These are phyloP conservation scores for Ladona fulva DNA, from an alignment of 1,140 invertebrate genomes.

Conservation along the genomic window DNA sequence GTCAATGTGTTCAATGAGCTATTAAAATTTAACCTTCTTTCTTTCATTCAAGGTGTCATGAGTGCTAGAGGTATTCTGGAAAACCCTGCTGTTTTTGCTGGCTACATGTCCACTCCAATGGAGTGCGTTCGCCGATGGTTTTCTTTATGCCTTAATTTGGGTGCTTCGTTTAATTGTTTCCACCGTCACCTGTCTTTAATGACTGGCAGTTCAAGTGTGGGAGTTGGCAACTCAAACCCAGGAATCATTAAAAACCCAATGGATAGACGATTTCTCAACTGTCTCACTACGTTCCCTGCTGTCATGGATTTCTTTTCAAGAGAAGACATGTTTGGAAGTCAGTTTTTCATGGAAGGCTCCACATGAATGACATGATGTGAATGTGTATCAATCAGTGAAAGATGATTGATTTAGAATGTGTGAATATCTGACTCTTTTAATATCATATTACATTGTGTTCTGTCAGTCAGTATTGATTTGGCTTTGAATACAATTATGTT, in stretches of 20 bases:
- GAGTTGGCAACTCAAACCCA: not conserved
- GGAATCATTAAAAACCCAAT: not conserved
- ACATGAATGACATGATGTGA: too few relatives aligned
- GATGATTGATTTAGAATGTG: too few relatives aligned
- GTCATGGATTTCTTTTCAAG: not conserved
- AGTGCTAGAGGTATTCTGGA: conserved; percentile 76
- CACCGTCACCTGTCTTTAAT: conserved; percentile 93
- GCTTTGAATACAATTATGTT: too few relatives aligned
- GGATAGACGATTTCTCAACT: not conserved
- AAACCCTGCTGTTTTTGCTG: conserved; percentile 84
- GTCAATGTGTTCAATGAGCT: too few relatives aligned
- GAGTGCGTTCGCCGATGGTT: conserved; percentile 82
- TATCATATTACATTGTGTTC: too few relatives aligned
- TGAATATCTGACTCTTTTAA: too few relatives aligned
- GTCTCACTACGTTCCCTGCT: not conserved
- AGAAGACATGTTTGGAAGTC: not conserved
- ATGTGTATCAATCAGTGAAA: too few relatives aligned
- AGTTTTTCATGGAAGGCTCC: not conserved
- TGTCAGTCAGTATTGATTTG: too few relatives aligned
- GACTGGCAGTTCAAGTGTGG: conserved; percentile 30
- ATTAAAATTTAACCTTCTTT: too few relatives aligned
- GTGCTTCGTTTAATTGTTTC: conserved; percentile 66
- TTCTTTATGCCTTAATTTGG: conserved; percentile 50
- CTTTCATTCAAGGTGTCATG: conserved; percentile 61
- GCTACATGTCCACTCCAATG: conserved; percentile 54